Conservation (phyloP, 2,888 invertebrate genomes). For the Dinocampus coccinellae region DNA sequence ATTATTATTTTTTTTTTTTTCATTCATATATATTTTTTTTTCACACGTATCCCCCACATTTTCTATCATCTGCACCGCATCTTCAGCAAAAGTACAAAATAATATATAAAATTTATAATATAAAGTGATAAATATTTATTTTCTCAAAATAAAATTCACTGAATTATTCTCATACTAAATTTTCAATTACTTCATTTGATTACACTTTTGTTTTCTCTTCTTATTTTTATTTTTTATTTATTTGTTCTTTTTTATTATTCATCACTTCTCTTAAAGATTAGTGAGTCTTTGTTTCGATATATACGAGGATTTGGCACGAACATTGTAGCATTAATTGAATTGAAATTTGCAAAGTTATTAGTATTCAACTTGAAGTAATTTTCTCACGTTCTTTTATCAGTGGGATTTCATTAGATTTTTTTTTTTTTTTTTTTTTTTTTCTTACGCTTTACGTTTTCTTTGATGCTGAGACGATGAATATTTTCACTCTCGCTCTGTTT, state of each 20-base stretch:
- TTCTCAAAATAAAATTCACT: too few species aligned
- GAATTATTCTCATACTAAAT: not conserved
- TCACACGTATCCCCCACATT: too few species aligned
- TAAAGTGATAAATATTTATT: too few species aligned
- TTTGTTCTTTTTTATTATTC: not conserved
- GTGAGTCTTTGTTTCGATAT: not conserved
- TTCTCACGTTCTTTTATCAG: slow-evolving; percentile 21
- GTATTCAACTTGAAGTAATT: not conserved
- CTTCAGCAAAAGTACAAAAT: not conserved
- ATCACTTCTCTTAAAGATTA: not conserved
- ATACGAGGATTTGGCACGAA: not conserved
- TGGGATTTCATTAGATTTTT: slow-evolving; percentile 7
- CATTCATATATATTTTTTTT: too few species aligned
- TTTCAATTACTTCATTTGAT: not conserved
- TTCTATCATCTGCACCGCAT: not conserved
- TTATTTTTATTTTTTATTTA: not conserved
- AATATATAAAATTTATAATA: too few species aligned
- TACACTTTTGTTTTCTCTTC: too few species aligned
- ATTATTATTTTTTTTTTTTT: too few species aligned
- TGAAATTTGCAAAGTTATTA: not conserved
- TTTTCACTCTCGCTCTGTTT: slow-evolving; percentile 29
- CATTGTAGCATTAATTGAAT: not conserved
- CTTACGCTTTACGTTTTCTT: not conserved
- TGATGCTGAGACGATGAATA: slow-evolving; percentile 10
- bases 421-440: slow-evolving; percentile 5